Evolutionary conservation across 2,113 vertebrate species (phyloP).

Genomic region (Oncorhynchus mykiss): DNA sequence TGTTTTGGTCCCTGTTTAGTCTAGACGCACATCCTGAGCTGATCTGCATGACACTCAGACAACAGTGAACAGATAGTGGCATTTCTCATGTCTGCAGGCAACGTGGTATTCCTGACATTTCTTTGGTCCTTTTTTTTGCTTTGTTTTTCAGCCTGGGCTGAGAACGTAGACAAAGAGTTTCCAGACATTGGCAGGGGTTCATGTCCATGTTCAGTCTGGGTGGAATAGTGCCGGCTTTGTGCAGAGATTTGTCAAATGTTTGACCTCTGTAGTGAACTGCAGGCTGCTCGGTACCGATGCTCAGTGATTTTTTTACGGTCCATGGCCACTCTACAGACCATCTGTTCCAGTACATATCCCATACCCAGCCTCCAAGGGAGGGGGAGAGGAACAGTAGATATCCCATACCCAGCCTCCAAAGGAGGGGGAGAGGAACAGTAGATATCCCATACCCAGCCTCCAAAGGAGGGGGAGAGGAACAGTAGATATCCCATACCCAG

Average conservation of each 20-base stretch:
- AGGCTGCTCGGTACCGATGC: constrained; percentile 53
- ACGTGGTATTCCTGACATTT: constrained; percentile 56
- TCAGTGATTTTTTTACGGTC: constrained; percentile 59
- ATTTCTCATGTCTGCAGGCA: constrained; percentile 70
- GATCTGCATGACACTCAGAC: constrained; percentile 69
- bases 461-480: constrained; percentile 9
- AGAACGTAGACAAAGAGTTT: constrained; percentile 67
- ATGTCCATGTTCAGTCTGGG: constrained; percentile 59
- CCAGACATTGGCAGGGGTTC: constrained; percentile 67
- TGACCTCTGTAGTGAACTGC: constrained; percentile 66
- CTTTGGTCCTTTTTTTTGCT: constrained; percentile 10
- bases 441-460: constrained; percentile 34
- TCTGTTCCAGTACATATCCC: constrained; percentile 57
- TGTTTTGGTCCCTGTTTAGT: constrained; percentile 69
- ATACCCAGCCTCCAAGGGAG: constrained; percentile 5
- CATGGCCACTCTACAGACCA: constrained; percentile 55
- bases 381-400: constrained; percentile 35
- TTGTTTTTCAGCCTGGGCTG: constrained; percentile 52
- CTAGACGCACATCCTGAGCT: constrained; percentile 73
- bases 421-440: constrained; percentile 27
- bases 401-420: constrained; percentile 26
- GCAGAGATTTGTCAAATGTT: constrained; percentile 64
- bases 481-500: constrained; percentile 39
- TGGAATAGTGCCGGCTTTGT: constrained; percentile 73
- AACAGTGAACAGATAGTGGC: constrained; percentile 66